Conservation (phyloP, 2,888 invertebrate genomes). For the Coleophora deauratella region DNA sequence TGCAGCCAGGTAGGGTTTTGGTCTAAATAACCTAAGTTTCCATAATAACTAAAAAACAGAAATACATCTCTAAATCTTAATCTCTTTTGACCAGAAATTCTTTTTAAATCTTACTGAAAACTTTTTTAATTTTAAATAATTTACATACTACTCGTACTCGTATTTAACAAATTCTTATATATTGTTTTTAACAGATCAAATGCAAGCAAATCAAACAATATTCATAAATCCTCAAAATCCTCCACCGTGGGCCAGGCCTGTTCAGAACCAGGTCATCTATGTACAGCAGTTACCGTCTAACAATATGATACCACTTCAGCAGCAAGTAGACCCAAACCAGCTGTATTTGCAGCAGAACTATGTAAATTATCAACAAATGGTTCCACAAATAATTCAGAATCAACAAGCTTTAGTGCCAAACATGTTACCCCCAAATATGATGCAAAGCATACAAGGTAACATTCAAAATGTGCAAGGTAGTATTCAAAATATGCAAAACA, state of each 20-base stretch:
- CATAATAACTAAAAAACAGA: not conserved
- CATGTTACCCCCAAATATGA: constrained; percentile 26
- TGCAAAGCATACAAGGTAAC: constrained; percentile 20
- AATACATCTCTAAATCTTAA: no score
- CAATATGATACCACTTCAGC: constrained; percentile 44
- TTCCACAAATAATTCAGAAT: constrained; percentile 43
- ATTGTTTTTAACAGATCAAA: constrained; percentile 47
- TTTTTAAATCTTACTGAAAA: no score
- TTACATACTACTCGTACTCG: no score
- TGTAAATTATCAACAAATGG: constrained; percentile 34
- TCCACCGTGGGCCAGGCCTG: constrained; percentile 51
- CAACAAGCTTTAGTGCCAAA: constrained; percentile 30
- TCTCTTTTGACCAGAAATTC: no score
- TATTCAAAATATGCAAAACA: constrained; percentile 1
- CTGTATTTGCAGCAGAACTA: constrained; percentile 48
- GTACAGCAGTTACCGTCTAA: constrained; percentile 49
- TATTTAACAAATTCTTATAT: no score
- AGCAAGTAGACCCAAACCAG: constrained; percentile 48
- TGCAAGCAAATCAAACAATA: constrained; percentile 49
- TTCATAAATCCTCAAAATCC: constrained; percentile 56
- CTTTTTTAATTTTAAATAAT: no score
- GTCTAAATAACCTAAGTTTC: no score
- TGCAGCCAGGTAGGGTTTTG: constrained; percentile 44
- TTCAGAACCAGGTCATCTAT: constrained; percentile 52
- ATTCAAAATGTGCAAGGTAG: not conserved